Evolutionary conservation across 2,888 invertebrate species (phyloP), one percentile per base, ranked within the genome.

Genomic region (Cephus nigrinus): DNA sequence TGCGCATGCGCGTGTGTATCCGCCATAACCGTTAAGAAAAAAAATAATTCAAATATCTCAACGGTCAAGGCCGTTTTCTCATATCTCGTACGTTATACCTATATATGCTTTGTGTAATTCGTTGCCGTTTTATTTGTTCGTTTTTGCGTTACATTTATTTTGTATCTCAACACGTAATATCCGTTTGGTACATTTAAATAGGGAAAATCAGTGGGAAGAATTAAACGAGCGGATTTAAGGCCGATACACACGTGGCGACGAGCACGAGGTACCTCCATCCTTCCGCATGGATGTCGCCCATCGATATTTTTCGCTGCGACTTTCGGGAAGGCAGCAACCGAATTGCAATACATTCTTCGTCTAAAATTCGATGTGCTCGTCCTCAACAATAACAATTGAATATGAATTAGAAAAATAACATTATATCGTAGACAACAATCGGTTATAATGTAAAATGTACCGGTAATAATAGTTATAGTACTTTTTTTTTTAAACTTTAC

Each of bases 391-490:
- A 91, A 91, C 91, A 91, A 90, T 91, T 88, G 87, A 91, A 91
- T 90, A 89, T 90, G 89, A 90, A 91, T 91, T 91, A 91, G 90
- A 91, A 91, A 91, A 91, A 91, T 91, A 91, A 91, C 90, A 88
- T 90, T 89, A 89, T 91, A 90, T 91, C 86, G 89, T 91, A 91
- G 90, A 91, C 91, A 91, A 91, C 91, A 91, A 91, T 88, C 80
- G 90, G 86, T 91, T 90, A 89, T 75, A 76, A 86, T 87, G 86
- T 89, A 82, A 84, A 82, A 84, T 88, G 83, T 87, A 85, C 82
- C 83, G 82, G 82, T 84, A 84, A 85, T 86, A 84, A 80, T 82
- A 80, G 79, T 36, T 74, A 82, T 82, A 82, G 77, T 82, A 83
- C 82, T 83, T 84, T 82, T 82, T 81, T 76, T 71, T 82, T 84